Conservation (phyloP, 2,113 vertebrate genomes). For the Xenopus laevis region DNA sequence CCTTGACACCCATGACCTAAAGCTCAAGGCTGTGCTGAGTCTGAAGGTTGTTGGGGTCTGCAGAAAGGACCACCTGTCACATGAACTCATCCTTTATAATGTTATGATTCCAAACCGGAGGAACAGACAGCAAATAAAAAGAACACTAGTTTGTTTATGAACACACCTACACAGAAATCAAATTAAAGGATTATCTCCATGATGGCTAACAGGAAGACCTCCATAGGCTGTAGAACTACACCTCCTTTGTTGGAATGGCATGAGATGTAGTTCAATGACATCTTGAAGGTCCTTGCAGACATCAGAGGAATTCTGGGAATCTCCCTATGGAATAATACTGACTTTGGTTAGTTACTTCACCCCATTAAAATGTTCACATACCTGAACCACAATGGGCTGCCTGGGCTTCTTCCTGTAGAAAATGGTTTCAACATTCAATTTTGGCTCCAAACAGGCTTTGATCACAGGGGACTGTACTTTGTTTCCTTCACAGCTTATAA, state of each 20-base stretch:
- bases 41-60: constrained; percentile 68
- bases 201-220: too few species aligned
- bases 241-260: too few species aligned
- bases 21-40: constrained; percentile 78
- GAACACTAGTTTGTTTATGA: too few species aligned
- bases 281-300: too few species aligned
- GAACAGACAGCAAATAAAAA: not conserved
- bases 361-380: constrained; percentile 43
- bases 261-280: too few species aligned
- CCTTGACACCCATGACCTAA: constrained; percentile 68
- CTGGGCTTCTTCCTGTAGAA: constrained; percentile 89
- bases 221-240: too few species aligned
- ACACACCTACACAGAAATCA: too few species aligned
- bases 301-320: too few species aligned
- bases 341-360: too few species aligned
- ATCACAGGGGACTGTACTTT: constrained; percentile 75
- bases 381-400: constrained; percentile 77
- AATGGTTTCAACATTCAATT: constrained; percentile 81
- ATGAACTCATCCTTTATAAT: constrained; percentile 81
- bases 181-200: too few species aligned
- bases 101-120: constrained; percentile 76
- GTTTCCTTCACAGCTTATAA: constrained; percentile 86
- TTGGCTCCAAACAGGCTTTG: constrained; percentile 70
- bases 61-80: constrained; percentile 74
- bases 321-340: too few species aligned